Percentiles rank a stretch among this genome's conserved stretches.
These are phyloP conservation scores for Macrocentrus cingulum DNA, from an alignment of 1,140 invertebrate species.

Conservation along the genomic window DNA sequence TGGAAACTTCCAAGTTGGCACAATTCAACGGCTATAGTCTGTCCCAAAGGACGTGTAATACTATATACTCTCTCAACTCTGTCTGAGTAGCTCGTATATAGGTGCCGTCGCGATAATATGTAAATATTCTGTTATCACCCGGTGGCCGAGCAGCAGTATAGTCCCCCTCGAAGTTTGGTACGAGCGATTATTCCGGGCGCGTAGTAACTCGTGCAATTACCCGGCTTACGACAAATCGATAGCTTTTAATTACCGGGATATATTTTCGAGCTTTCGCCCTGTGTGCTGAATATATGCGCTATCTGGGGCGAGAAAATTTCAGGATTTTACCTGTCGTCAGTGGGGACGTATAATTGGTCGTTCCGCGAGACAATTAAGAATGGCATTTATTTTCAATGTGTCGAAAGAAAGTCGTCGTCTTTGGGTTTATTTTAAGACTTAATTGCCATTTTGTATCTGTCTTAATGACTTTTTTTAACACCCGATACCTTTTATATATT, in stretches of 20 bases:
- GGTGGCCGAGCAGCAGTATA: conserved; percentile 23
- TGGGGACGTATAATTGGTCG: conserved; percentile 16
- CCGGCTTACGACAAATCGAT: conserved; percentile 57
- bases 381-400: conserved; percentile 24
- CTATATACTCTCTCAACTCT: neutral
- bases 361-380: conserved; percentile 13
- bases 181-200: conserved; percentile 52
- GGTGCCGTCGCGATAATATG: conserved; percentile 51
- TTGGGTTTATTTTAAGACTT: conserved; percentile 9
- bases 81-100: neutral
- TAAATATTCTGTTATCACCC: conserved; percentile 56
- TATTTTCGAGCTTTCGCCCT: conserved; percentile 41
- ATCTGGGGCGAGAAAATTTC: conserved; percentile 22
- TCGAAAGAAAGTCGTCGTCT: neutral
- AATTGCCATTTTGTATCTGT: too few relatives aligned
- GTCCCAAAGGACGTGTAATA: neutral
- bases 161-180: conserved; percentile 5
- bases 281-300: conserved; percentile 4
- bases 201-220: conserved; percentile 58
- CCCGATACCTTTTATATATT: too few relatives aligned
- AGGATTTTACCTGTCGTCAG: conserved; percentile 19
- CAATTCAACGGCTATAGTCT: too few relatives aligned
- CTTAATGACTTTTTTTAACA: too few relatives aligned
- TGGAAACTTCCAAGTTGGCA: too few relatives aligned
- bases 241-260: conserved; percentile 53